Evolutionary conservation across 1,140 invertebrate species (phyloP).

Genomic region (Caerostris extrusa): DNA sequence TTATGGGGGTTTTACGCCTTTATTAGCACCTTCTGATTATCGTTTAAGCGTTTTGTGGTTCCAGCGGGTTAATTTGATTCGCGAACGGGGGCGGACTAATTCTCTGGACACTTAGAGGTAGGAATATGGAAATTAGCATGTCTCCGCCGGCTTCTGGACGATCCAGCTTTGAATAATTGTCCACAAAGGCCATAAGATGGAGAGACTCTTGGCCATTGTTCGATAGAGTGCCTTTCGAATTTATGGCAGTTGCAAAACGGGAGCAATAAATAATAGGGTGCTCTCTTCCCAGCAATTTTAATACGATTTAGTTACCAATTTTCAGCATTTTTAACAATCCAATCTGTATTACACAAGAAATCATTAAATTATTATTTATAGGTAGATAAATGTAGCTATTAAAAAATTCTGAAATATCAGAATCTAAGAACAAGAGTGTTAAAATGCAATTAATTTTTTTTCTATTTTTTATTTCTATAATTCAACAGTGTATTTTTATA

Average conservation of each 20-base stretch:
- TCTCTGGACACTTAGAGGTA: constrained; percentile 26
- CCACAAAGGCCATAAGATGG: not conserved
- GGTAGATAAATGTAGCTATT: no score
- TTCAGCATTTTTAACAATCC: no score
- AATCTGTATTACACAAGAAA: no score
- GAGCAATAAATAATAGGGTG: not conserved
- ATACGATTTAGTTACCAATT: no score
- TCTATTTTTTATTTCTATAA: no score
- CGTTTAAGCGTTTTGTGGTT: constrained; percentile 53
- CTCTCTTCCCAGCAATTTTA: not conserved
- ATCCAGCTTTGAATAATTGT: constrained; percentile 1
- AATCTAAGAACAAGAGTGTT: no score
- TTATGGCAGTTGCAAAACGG: no score
- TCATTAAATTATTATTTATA: no score
- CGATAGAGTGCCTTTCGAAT: not conserved
- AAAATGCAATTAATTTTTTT: no score
- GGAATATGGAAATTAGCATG: constrained; percentile 44
- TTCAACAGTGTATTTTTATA: no score
- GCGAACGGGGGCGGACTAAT: constrained; percentile 9
- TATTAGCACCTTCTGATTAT: constrained; percentile 61
- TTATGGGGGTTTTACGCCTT: constrained; percentile 74
- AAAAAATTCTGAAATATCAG: no score
- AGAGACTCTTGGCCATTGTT: not conserved
- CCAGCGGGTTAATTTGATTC: constrained; percentile 60
- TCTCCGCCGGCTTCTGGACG: not conserved